Conservation (phyloP, 2,113 vertebrate genomes). For the Gavia stellata region DNA sequence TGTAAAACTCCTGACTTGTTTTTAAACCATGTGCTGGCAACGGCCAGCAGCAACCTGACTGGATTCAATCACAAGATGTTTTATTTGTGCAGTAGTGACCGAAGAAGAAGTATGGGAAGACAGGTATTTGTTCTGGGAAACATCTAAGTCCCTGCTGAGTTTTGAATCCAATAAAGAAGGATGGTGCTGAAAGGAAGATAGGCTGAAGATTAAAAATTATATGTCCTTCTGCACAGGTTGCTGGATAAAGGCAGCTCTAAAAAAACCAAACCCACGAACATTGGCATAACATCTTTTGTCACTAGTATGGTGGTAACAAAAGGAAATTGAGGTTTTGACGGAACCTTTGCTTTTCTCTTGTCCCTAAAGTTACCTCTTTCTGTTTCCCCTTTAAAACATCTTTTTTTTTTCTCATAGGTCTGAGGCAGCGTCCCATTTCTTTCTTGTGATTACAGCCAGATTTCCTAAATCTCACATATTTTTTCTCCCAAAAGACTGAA, state of each 20-base stretch:
- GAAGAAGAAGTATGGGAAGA: neutral
- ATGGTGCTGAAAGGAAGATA: neutral
- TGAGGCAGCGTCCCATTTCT: neutral
- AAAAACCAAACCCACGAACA: neutral
- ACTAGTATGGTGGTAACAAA: neutral
- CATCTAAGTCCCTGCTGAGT: neutral
- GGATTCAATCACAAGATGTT: neutral
- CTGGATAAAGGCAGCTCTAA: neutral
- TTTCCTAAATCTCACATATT: neutral
- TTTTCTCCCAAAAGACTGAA: neutral
- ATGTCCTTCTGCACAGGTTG: neutral
- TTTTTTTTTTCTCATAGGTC: neutral
- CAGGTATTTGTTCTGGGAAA: neutral
- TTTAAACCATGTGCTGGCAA: neutral
- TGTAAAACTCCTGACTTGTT: neutral
- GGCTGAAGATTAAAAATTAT: neutral
- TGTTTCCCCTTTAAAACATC: neutral
- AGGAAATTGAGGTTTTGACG: neutral
- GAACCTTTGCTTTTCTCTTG: neutral
- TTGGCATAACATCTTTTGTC: neutral
- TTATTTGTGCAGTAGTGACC: neutral
- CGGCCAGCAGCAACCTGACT: neutral
- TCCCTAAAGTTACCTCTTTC: neutral
- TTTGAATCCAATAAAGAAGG: neutral
- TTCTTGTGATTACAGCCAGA: neutral